phyloP scores from a whole-genome alignment of 1,140 invertebrate species.

The Periplaneta americana region DNA sequence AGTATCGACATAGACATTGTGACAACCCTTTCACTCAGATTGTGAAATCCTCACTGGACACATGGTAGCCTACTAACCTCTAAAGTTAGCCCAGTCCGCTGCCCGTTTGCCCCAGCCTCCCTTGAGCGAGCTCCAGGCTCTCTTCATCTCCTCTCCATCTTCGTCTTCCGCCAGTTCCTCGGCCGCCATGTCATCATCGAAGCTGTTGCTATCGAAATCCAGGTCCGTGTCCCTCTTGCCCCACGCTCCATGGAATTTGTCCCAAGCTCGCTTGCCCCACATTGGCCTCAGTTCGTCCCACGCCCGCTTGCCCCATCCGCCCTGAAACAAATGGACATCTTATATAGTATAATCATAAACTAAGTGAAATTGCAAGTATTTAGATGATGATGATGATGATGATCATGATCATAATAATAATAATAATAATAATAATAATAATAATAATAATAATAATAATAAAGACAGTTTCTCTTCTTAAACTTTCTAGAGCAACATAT shows the following conservation, averaged over 20 bases:
- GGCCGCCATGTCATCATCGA: constrained; percentile 18
- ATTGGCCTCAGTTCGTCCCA: constrained; percentile 1
- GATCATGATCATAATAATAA: too few species aligned
- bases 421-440: too few species aligned
- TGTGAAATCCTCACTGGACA: background rate
- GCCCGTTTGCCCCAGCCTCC: constrained; percentile 58
- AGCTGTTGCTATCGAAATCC: background rate
- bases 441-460: too few species aligned
- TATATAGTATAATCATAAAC: too few species aligned
- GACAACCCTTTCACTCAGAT: too few species aligned
- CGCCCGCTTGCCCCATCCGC: background rate
- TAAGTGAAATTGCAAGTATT: too few species aligned
- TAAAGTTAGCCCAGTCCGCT: constrained; percentile 51
- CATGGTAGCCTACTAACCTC: constrained; percentile 35
- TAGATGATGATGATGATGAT: too few species aligned
- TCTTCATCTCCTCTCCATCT: constrained; percentile 42
- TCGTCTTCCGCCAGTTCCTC: constrained; percentile 21
- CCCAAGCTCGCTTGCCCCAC: constrained; percentile 20
- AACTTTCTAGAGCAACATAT: too few species aligned
- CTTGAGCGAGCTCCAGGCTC: constrained; percentile 54
- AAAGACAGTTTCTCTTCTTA: too few species aligned
- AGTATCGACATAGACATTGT: too few species aligned
- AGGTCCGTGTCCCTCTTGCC: constrained; percentile 16
- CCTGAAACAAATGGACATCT: background rate
- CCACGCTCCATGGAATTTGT: constrained; percentile 19